These are phyloP conservation scores for Trigoniulus corallinus DNA, from an alignment of 1,140 invertebrate genomes.

Conservation along the genomic window DNA sequence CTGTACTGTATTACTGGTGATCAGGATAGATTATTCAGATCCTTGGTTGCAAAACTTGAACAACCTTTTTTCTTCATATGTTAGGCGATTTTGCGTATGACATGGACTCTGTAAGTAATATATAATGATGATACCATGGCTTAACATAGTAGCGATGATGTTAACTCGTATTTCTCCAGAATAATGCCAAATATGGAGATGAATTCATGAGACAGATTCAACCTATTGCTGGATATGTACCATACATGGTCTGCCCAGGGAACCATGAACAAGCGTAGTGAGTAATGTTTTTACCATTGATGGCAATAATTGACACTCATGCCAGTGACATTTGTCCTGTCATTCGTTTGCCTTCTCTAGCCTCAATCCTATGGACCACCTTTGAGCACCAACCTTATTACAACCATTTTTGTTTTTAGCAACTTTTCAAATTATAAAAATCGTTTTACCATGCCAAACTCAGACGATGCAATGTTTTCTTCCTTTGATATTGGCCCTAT, in stretches of 20 bases:
- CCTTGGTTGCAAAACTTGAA: neutral
- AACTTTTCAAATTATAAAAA: conserved; percentile 74
- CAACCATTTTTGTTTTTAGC: conserved; percentile 37
- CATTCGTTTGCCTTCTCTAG: too few relatives aligned
- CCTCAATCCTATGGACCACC: too few relatives aligned
- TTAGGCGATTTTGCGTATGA: conserved; percentile 80
- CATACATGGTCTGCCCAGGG: conserved; percentile 81
- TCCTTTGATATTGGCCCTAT: conserved; percentile 82
- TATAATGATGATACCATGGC: too few relatives aligned
- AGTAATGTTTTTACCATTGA: too few relatives aligned
- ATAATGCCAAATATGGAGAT: conserved; percentile 62
- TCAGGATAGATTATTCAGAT: neutral
- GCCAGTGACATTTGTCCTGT: too few relatives aligned
- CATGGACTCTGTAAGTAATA: conserved; percentile 52
- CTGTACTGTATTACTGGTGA: neutral
- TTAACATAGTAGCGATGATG: neutral
- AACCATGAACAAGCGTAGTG: conserved; percentile 77
- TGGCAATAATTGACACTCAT: too few relatives aligned
- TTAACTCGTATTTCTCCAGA: conserved; percentile 19
- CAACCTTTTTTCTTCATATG: neutral
- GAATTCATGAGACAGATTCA: conserved; percentile 82
- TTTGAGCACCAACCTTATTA: too few relatives aligned
- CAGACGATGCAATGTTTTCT: conserved; percentile 58
- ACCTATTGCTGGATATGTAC: conserved; percentile 64
- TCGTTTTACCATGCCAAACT: conserved; percentile 74